phyloP scores from a whole-genome alignment of 2,888 invertebrate species.

The Pantelozetes paolii region DNA sequence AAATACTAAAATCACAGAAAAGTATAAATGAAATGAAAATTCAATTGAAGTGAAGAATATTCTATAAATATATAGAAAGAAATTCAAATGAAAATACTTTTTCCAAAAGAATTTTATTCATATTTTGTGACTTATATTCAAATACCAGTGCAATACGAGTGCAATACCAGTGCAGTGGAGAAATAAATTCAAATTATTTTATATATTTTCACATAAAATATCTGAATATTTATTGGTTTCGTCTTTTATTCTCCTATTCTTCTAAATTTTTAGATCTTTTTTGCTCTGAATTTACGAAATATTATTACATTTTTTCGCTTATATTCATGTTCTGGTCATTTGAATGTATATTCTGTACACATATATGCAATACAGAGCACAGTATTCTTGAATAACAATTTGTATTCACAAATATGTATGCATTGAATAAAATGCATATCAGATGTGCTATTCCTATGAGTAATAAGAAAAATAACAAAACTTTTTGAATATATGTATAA shows the following conservation, averaged over 20 bases:
- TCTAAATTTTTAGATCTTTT: neutral
- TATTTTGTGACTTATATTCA: neutral
- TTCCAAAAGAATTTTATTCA: neutral
- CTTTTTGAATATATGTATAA: neutral
- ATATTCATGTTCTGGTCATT: constrained; percentile 22
- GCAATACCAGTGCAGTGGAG: neutral
- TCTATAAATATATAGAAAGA: too few relatives aligned
- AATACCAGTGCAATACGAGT: too few relatives aligned
- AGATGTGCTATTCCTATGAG: neutral
- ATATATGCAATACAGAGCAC: neutral
- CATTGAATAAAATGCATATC: constrained; percentile 1
- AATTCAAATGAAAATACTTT: too few relatives aligned
- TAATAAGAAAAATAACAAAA: neutral
- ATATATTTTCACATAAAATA: neutral
- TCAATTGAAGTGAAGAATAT: too few relatives aligned
- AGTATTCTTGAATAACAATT: constrained; percentile 1
- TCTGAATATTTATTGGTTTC: constrained; percentile 7
- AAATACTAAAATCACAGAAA: too few relatives aligned
- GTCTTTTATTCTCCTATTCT: neutral
- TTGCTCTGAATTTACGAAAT: neutral
- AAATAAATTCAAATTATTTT: constrained; percentile 2
- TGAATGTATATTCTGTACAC: constrained; percentile 9
- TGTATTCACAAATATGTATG: neutral
- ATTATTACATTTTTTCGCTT: neutral
- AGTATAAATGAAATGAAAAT: too few relatives aligned